Percentiles rank a stretch among this genome's conserved stretches.
Conservation (phyloP, 2,113 vertebrate species). For the Opisthocomus hoazin region DNA sequence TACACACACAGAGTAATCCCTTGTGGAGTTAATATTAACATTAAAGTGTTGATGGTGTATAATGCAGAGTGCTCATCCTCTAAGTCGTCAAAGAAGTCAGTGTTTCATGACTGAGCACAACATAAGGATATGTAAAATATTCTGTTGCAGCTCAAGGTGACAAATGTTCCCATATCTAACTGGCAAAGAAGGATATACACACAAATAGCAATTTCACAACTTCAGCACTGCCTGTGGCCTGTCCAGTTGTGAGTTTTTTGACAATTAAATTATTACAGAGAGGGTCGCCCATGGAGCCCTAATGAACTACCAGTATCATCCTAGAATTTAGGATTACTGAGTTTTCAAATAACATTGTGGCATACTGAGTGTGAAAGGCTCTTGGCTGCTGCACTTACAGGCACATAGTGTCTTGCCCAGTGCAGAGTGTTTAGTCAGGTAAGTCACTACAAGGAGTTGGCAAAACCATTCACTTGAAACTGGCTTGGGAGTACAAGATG, state of each 20-base stretch:
- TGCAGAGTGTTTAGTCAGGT: background rate
- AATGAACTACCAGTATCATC: background rate
- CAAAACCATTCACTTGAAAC: background rate
- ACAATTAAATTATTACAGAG: background rate
- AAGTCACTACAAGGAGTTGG: background rate
- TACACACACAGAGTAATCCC: background rate
- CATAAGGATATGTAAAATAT: background rate
- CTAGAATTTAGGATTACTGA: background rate
- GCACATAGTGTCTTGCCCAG: background rate
- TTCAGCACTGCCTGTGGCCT: background rate
- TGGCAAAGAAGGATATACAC: background rate
- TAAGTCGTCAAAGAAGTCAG: background rate
- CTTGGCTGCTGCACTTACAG: background rate
- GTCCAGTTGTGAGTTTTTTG: background rate
- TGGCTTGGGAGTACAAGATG: rapidly evolving
- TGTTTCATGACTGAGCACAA: background rate
- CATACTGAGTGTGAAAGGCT: background rate
- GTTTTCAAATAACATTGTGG: background rate
- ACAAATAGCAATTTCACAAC: background rate
- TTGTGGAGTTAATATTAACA: background rate
- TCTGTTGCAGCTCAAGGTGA: background rate
- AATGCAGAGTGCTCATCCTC: background rate
- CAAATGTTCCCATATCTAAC: background rate
- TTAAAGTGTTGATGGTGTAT: background rate
- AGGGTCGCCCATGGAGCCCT: background rate